A percentile compares a stretch with the other conserved stretches of the same genome.
These are phyloP conservation scores for Erebia palarica DNA, from an alignment of 2,888 invertebrate species.

Conservation along the genomic window DNA sequence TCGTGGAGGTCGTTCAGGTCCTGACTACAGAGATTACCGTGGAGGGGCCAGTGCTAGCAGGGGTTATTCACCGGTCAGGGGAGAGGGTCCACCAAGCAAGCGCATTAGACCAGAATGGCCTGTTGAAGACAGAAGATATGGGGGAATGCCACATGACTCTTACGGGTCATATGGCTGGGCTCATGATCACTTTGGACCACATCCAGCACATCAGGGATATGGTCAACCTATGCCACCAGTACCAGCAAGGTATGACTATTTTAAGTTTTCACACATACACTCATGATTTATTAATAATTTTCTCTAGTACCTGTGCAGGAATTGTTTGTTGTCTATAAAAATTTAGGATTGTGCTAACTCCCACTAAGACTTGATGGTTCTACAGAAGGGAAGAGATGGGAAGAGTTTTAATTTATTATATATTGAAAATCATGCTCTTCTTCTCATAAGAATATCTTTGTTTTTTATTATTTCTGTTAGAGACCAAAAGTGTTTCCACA, in stretches of 20 bases:
- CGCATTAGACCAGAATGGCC: constrained; percentile 89
- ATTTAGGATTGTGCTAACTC: no score
- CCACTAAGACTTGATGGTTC: no score
- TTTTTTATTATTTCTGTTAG: no score
- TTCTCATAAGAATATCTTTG: no score
- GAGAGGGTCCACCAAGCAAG: constrained; percentile 89
- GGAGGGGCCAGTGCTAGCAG: constrained; percentile 86
- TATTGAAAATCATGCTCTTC: no score
- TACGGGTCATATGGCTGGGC: constrained; percentile 82
- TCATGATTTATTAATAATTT: neutral
- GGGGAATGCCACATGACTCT: constrained; percentile 77
- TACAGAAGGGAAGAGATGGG: no score
- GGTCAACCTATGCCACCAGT: constrained; percentile 81
- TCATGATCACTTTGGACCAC: constrained; percentile 80
- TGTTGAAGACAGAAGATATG: constrained; percentile 76
- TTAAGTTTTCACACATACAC: neutral
- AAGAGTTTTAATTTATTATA: no score
- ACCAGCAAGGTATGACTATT: constrained; percentile 64
- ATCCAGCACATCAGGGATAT: constrained; percentile 84
- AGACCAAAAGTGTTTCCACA: no score
- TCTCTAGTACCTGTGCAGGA: neutral
- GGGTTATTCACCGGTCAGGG: constrained; percentile 89
- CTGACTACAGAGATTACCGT: constrained; percentile 90
- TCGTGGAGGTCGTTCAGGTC: constrained; percentile 87
- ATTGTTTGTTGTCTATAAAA: neutral